Evolutionary conservation across 1,140 invertebrate genomes (phyloP).

Genomic region (Ips nitidus): DNA sequence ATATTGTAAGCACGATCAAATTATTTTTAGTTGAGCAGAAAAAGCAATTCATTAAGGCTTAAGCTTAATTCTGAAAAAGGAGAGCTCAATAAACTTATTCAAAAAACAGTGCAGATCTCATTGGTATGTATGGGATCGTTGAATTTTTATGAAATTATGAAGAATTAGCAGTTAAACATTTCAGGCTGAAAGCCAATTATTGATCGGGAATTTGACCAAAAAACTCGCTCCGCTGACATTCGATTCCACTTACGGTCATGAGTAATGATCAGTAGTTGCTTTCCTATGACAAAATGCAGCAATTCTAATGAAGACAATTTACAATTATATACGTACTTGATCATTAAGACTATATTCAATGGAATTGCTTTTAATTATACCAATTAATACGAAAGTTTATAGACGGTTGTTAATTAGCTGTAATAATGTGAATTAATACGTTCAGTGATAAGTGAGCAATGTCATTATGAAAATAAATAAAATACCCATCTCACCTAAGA

Average conservation of each 20-base stretch:
- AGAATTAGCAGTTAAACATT: constrained; percentile 38
- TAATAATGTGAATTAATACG: constrained; percentile 38
- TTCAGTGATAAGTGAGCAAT: constrained; percentile 21
- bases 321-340: constrained; percentile 40
- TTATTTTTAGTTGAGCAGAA: constrained; percentile 1
- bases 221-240: constrained; percentile 36
- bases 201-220: constrained; percentile 36
- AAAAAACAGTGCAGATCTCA: constrained; percentile 11
- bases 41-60: constrained; percentile 21
- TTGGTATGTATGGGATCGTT: constrained; percentile 33
- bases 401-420: constrained; percentile 37
- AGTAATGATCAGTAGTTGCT: constrained; percentile 35
- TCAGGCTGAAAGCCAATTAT: constrained; percentile 39
- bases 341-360: constrained; percentile 37
- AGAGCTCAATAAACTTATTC: constrained; percentile 15
- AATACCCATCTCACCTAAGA: constrained; percentile 31
- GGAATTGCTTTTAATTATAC: constrained; percentile 42
- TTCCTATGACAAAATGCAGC: constrained; percentile 42
- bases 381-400: constrained; percentile 44
- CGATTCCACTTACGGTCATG: constrained; percentile 41
- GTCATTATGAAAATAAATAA: constrained; percentile 29
- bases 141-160: constrained; percentile 40
- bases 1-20: too few species aligned
- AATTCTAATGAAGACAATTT: constrained; percentile 43
- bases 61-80: constrained; percentile 24